Conservation (phyloP, 2,888 invertebrate species). For the Metopia argyrocephala region DNA sequence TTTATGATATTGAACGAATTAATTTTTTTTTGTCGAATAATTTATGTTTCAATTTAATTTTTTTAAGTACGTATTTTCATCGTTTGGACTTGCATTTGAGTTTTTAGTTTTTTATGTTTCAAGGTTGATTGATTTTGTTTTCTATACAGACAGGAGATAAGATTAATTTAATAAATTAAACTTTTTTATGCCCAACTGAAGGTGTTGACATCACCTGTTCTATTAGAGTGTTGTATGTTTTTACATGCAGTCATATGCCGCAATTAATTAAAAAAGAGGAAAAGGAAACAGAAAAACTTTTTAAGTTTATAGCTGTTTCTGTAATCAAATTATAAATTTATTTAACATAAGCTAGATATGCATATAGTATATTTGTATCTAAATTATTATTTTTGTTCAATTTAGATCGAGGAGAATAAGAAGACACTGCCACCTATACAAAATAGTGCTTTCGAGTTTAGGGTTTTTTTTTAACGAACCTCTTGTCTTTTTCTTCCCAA, state of each 20-base stretch:
- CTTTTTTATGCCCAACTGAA: slow-evolving; percentile 16
- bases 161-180: slow-evolving; percentile 39
- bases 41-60: slow-evolving; percentile 24
- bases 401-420: no score
- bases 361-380: no score
- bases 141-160: slow-evolving; percentile 31
- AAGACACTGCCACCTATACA: no score
- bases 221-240: neutral
- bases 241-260: neutral
- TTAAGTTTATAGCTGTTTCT: neutral
- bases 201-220: slow-evolving; percentile 50
- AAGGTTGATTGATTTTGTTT: slow-evolving; percentile 58
- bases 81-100: neutral
- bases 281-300: neutral
- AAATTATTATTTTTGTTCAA: no score
- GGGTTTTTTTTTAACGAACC: no score
- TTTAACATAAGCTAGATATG: neutral
- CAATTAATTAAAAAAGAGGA: neutral
- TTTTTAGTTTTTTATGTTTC: slow-evolving; percentile 34
- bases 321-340: neutral
- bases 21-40: neutral
- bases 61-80: neutral
- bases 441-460: no score
- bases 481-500: no score
- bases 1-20: slow-evolving; percentile 11